Evolutionary conservation across 2,888 invertebrate genomes (phyloP).

Genomic region (Carabus problematicus): DNA sequence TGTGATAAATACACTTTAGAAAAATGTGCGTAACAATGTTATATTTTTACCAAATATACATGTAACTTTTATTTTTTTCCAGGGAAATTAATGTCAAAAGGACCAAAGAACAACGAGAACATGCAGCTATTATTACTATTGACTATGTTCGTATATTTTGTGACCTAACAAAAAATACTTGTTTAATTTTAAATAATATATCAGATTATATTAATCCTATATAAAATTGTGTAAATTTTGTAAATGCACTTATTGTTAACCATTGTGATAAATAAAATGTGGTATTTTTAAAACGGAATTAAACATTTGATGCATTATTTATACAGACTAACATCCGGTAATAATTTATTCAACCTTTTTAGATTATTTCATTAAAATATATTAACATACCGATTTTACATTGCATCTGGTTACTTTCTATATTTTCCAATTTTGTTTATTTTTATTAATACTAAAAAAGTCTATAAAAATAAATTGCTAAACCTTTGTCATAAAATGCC

Average conservation of each 20-base stretch:
- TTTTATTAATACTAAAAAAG: no score
- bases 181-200: no score
- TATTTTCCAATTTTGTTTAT: no score
- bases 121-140: constrained; percentile 19
- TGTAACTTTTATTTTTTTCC: constrained; percentile 19
- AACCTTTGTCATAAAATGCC: no score
- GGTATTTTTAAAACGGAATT: constrained; percentile 23
- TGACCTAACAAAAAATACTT: constrained; percentile 11
- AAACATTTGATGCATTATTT: no score
- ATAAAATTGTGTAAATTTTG: not conserved
- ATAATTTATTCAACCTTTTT: no score
- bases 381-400: no score
- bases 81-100: constrained; percentile 44
- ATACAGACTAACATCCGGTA: no score
- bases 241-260: constrained; percentile 25
- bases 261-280: constrained; percentile 38
- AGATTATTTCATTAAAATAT: no score
- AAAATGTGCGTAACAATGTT: constrained; percentile 63
- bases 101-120: constrained; percentile 26
- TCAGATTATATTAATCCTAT: no score
- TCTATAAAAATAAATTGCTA: no score
- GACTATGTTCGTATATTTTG: constrained; percentile 22
- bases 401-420: no score
- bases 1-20: constrained; percentile 67
- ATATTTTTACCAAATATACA: not conserved